These are phyloP conservation scores for Perognathus longimembris DNA, from an alignment of 2,113 vertebrate genomes.

Conservation along the genomic window DNA sequence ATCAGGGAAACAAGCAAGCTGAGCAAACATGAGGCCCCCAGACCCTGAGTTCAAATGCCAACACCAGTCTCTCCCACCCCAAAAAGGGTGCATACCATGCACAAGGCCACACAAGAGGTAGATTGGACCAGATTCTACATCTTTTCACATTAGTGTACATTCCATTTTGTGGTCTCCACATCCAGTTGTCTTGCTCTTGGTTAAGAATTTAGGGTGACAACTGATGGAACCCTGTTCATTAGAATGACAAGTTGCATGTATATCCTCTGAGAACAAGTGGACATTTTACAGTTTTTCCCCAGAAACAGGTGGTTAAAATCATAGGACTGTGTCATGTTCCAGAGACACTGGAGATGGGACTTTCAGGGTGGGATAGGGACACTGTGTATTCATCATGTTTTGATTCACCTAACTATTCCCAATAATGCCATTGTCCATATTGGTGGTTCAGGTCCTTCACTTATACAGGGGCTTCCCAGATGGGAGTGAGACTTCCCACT, in stretches of 20 bases:
- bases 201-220: not conserved
- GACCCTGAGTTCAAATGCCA: too few relatives aligned
- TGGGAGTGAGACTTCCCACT: slow-evolving; percentile 78
- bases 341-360: not conserved
- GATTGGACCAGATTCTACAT: not conserved
- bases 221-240: not conserved
- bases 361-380: too few relatives aligned
- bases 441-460: slow-evolving; percentile 76
- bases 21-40: too few relatives aligned
- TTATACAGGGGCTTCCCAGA: slow-evolving; percentile 79
- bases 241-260: not conserved
- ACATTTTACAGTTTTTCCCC: not conserved
- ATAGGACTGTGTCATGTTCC: not conserved
- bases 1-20: too few relatives aligned
- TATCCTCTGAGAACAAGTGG: not conserved
- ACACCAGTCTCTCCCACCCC: too few relatives aligned
- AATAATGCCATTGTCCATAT: slow-evolving; percentile 75
- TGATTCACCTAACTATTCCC: slow-evolving; percentile 55
- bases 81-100: too few relatives aligned
- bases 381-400: not conserved
- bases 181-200: not conserved
- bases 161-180: fast-evolving
- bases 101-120: not conserved
- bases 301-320: not conserved
- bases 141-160: not conserved